These are phyloP conservation scores for Lordiphosa fenestrarum DNA, from an alignment of 2,888 invertebrate species.

Conservation along the genomic window DNA sequence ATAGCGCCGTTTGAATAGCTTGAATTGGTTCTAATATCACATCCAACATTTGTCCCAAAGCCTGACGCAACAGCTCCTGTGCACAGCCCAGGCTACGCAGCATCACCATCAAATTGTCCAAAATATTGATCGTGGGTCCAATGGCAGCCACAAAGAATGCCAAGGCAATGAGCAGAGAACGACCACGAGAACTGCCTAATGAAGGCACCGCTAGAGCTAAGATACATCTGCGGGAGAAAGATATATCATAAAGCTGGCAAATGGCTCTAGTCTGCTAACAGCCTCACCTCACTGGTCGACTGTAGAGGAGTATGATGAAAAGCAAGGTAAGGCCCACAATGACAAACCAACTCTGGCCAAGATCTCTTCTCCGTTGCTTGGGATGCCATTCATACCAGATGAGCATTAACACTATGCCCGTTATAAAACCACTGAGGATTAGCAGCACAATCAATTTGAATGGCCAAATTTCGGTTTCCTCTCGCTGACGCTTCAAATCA, in stretches of 20 bases:
- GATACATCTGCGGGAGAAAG: slow-evolving; percentile 82
- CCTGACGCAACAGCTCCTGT: slow-evolving; percentile 87
- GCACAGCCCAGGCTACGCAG: slow-evolving; percentile 88
- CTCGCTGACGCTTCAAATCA: neutral
- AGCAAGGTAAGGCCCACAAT: slow-evolving; percentile 25
- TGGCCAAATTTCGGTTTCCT: slow-evolving; percentile 24
- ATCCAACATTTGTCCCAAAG: slow-evolving; percentile 85
- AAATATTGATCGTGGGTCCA: slow-evolving; percentile 88
- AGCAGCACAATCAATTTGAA: slow-evolving; percentile 31
- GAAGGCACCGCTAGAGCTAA: slow-evolving; percentile 87
- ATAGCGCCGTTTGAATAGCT: slow-evolving; percentile 85
- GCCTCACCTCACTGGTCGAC: slow-evolving; percentile 61
- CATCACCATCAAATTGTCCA: slow-evolving; percentile 87
- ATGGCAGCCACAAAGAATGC: slow-evolving; percentile 87
- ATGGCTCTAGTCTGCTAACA: fast-evolving
- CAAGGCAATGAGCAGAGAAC: slow-evolving; percentile 88
- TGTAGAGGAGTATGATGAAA: slow-evolving; percentile 49
- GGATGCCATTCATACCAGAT: slow-evolving; percentile 55
- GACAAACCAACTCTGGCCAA: slow-evolving; percentile 15
- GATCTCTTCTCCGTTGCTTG: slow-evolving; percentile 5
- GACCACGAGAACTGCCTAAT: slow-evolving; percentile 88
- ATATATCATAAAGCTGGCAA: neutral
- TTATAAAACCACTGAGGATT: slow-evolving; percentile 54
- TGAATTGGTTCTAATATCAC: slow-evolving; percentile 85
- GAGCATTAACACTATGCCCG: slow-evolving; percentile 51